A percentile compares a stretch with the other conserved stretches of the same genome.
Conservation (phyloP, 1,140 invertebrate genomes). For the Hirudo medicinalis region DNA sequence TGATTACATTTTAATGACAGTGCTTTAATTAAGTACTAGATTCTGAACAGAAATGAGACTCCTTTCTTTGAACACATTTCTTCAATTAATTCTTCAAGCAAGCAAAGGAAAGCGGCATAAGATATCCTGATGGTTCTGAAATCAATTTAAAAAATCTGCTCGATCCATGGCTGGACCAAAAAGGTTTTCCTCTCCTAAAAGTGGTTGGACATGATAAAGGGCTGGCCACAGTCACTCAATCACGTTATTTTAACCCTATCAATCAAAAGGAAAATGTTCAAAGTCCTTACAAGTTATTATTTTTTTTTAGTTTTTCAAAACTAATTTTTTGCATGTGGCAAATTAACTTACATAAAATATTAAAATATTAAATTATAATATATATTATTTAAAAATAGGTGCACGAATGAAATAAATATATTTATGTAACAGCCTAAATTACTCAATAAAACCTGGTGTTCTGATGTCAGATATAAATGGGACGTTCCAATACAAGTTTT, state of each 20-base stretch:
- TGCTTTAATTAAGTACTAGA: too few relatives aligned
- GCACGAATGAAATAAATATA: neutral
- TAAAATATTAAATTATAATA: neutral
- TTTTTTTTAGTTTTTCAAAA: neutral
- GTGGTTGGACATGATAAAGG: neutral
- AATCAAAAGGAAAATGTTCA: neutral
- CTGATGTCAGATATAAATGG: neutral
- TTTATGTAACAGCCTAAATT: neutral
- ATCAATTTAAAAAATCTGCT: neutral
- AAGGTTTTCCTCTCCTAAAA: slow-evolving; percentile 6
- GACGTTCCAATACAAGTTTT: slow-evolving; percentile 11
- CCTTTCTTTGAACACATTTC: too few relatives aligned
- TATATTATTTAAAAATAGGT: neutral
- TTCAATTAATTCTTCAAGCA: neutral
- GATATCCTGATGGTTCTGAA: neutral
- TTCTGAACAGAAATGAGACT: too few relatives aligned
- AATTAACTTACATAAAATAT: neutral
- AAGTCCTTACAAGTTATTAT: neutral
- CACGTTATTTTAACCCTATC: neutral
- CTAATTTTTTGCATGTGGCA: neutral
- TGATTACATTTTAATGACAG: too few relatives aligned
- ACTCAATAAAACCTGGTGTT: neutral
- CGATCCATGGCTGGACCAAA: slow-evolving; percentile 5
- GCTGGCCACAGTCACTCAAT: neutral
- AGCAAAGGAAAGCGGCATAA: slow-evolving; percentile 10